These are phyloP conservation scores for Melanaphis sacchari DNA, from an alignment of 1,140 invertebrate species.

Conservation along the genomic window DNA sequence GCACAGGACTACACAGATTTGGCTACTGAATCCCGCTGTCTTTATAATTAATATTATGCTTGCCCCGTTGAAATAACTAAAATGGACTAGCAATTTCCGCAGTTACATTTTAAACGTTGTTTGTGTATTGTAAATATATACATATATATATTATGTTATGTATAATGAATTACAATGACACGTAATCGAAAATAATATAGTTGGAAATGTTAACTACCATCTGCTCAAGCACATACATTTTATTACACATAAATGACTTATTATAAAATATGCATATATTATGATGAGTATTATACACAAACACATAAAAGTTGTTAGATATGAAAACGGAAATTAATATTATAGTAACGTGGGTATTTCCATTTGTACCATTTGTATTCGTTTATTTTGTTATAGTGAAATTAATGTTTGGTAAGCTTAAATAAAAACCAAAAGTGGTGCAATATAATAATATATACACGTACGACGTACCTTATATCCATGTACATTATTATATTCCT, in stretches of 20 bases:
- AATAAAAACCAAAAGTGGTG: neutral
- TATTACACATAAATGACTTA: neutral
- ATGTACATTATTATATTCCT: conserved; percentile 41
- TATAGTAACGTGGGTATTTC: neutral
- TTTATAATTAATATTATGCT: neutral
- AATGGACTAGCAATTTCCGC: neutral
- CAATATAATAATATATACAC: conserved; percentile 11
- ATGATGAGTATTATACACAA: neutral
- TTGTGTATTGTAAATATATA: too few relatives aligned
- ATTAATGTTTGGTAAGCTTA: conserved; percentile 14
- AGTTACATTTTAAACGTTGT: neutral
- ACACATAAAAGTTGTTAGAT: neutral
- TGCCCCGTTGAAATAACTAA: neutral
- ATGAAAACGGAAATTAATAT: conserved; percentile 13
- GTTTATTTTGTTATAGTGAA: neutral
- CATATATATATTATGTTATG: neutral
- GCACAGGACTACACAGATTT: too few relatives aligned
- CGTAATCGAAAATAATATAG: neutral
- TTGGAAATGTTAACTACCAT: neutral
- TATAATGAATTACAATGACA: neutral
- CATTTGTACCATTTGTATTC: neutral
- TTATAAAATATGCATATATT: neutral
- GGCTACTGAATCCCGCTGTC: neutral
- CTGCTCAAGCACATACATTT: neutral
- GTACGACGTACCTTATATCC: neutral